Conservation (phyloP, 2,797 vertebrate genomes). For the Eurystomus glaucurus region DNA sequence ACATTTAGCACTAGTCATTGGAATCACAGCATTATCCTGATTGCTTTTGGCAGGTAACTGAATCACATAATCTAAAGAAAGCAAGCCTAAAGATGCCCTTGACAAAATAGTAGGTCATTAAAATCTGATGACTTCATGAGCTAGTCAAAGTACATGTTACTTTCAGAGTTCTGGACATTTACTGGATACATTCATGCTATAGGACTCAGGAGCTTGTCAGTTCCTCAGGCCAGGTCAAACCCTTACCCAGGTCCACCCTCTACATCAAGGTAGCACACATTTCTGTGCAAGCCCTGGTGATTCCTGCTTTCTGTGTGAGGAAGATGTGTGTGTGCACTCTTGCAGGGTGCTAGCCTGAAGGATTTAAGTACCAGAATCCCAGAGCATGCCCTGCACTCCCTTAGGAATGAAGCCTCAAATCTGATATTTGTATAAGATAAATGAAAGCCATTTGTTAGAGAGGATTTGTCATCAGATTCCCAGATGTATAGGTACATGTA, state of each 20-base stretch:
- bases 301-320: not conserved
- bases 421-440: not conserved
- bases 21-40: constrained; percentile 11
- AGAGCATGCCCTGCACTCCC: not conserved
- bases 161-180: not conserved
- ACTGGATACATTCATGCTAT: not conserved
- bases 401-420: not conserved
- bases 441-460: not conserved
- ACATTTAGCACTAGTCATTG: not conserved
- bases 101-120: not conserved
- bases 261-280: not conserved
- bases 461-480: not conserved
- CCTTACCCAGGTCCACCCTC: not conserved
- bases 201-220: not conserved
- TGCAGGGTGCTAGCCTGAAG: not conserved
- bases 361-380: not conserved
- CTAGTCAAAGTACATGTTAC: not conserved
- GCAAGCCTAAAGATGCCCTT: constrained; percentile 1
- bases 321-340: not conserved
- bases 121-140: not conserved
- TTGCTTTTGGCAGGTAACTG: constrained; percentile 7
- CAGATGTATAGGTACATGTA: not conserved
- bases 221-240: not conserved
- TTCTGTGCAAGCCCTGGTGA: not conserved
- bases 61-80: constrained; percentile 10